Evolutionary conservation across 1,140 invertebrate species (phyloP), one percentile per base, ranked within the genome.

Genomic region (Platyscapa corneri): DNA sequence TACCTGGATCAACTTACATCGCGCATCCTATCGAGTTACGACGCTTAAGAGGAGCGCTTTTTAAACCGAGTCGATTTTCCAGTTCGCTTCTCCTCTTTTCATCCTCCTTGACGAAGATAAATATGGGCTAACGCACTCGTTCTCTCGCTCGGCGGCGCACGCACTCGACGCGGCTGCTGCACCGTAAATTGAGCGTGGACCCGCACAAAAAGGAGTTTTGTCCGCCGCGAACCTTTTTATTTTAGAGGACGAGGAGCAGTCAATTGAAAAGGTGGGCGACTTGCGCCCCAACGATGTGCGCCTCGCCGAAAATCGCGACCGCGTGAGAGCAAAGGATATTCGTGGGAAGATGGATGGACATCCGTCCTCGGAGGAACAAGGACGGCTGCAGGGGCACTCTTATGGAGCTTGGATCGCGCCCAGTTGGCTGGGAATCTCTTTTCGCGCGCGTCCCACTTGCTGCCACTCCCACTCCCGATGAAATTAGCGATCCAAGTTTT

Each of bases 381-480:
- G 78, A 83, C 86, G 82, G 86, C 72, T 46, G 30, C 82, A 87
- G 83, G 88, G 88, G 89, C 86, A 88, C n/a, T n/a, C n/a, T n/a
- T n/a, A n/a, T n/a, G n/a, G n/a, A 60, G 70, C 89, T 92, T 92
- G 91, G 91, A 92, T 87, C 89, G 80, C 72, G 86, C 90, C 91
- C 91, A 92, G 90, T 88, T 92, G 91, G 91, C 90, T 80, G 86
- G 88, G 30, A 72, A 42, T 39, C 37, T 27, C 64, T 46, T 80
- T 65, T 67, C 39, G 72, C 32, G 39, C 60, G 2, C 65, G 2
- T 88, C 85, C 84, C 84, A 77, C 86, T 85, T 88, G 84, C 64
- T 81, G 84, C 87, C 84, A 86, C 88, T 49, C 12, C 18, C 49
- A 53, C 65, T n/a, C n/a, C n/a, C n/a, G 23, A 67, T 77, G 56